Conservation (phyloP, 2,797 vertebrate species). For the Neoniphon sammara region DNA sequence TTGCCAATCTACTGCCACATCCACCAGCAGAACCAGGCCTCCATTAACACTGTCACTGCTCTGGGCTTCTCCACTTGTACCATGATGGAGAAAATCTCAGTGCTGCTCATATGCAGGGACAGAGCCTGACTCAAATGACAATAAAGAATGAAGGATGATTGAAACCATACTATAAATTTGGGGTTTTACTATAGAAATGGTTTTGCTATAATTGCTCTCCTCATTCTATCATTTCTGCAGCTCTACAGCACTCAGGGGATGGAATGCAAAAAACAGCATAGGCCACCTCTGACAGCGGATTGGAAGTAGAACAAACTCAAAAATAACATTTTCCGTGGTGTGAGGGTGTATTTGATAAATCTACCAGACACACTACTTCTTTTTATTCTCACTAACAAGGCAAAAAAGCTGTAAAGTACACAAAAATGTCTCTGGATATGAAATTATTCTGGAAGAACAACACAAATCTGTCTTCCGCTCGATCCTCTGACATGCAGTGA, state of each 20-base stretch:
- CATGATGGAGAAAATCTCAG: constrained; percentile 25
- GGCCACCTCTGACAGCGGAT: constrained; percentile 30
- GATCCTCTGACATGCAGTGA: constrained; percentile 5
- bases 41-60: constrained; percentile 5
- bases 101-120: constrained; percentile 25
- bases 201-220: constrained; percentile 17
- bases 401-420: background rate
- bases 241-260: background rate
- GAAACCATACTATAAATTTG: constrained; percentile 3
- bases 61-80: constrained; percentile 22
- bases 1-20: constrained; percentile 31
- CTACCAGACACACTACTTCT: background rate
- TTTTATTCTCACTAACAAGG: background rate
- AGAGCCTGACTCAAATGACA: constrained; percentile 20
- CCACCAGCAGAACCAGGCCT: constrained; percentile 29
- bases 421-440: background rate
- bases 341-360: constrained; percentile 30
- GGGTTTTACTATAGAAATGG: constrained; percentile 10
- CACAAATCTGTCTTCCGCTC: constrained; percentile 22
- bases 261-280: constrained; percentile 1
- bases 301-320: constrained; percentile 35
- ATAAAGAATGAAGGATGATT: background rate
- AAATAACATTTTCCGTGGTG: constrained; percentile 31
- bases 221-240: constrained; percentile 24
- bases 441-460: constrained; percentile 11